A percentile compares a stretch with the other conserved stretches of the same genome.
These are phyloP conservation scores for Protodeltote pygarga DNA, from an alignment of 2,888 invertebrate genomes.

Conservation along the genomic window DNA sequence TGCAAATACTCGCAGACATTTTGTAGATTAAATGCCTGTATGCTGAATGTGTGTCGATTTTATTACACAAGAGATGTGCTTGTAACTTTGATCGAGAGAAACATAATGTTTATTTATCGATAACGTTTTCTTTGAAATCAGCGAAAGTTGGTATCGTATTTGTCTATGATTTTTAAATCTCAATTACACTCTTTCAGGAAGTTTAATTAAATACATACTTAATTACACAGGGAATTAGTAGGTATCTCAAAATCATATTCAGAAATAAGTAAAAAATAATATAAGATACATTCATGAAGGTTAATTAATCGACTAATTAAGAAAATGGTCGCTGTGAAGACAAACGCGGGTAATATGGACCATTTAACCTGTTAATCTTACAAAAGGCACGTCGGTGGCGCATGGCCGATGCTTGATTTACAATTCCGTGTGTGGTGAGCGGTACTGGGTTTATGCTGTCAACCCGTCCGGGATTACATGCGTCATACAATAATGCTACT, in stretches of 20 bases:
- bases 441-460: conserved; percentile 45
- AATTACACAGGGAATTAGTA: background rate
- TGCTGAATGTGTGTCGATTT: conserved; percentile 28
- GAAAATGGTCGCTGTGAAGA: conserved; percentile 25
- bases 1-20: conserved; percentile 67
- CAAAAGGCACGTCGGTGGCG: conserved; percentile 30
- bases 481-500: conserved; percentile 29
- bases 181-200: background rate
- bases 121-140: no score
- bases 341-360: conserved; percentile 23
- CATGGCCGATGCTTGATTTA: conserved; percentile 44
- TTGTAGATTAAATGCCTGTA: conserved; percentile 64
- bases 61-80: conserved; percentile 23
- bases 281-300: background rate
- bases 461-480: conserved; percentile 41
- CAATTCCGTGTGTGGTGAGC: conserved; percentile 52
- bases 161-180: no score
- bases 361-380: conserved; percentile 47
- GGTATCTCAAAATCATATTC: no score
- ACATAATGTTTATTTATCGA: no score
- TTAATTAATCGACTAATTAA: conserved; percentile 21
- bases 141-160: no score
- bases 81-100: no score
- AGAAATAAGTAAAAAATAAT: no score
- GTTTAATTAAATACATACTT: background rate